Evolutionary conservation across 2,113 vertebrate genomes (phyloP), one percentile per base, ranked within the genome.

Genomic region (Xiphorhynchus elegans): DNA sequence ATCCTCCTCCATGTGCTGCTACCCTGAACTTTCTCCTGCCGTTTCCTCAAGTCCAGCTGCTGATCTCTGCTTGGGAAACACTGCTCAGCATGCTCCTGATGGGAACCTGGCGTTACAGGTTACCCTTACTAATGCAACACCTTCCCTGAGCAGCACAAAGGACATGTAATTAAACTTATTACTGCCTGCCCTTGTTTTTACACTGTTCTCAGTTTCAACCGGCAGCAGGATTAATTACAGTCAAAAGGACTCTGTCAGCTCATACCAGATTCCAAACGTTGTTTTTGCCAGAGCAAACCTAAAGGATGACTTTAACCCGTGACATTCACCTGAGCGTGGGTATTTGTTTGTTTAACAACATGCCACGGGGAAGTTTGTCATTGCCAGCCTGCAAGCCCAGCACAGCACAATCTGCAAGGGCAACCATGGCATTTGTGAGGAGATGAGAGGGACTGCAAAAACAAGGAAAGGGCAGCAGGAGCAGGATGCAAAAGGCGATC

Each of bases 101-200:
- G 75, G 39, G 58, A 84, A 90, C 24, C 67, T 17, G 74, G 37
- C 1, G 35, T 66, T 79, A 80, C 47, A 52, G 16, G 28, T 35
- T n/a, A 37, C 80, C 80, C 76, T 84, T 18, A 0, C 73, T 52
- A 84, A 95, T 0, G 66, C 78, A 92, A 89, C 95, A 84, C 91
- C 92, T 76, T 29, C 2, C 5, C 77, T 11, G 42, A 90, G 89
- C 77, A 91, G 75, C 84, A 63, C 73, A 78, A 92, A 81, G 79
- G 91, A 90, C 68, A 2, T 90, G 87, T 94, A 97, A 97, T 97
- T 96, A 95, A 92, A 96, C 53, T 87, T 64, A 96, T 72, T 88
- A 95, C 79, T 23, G 46, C 78, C 91, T 90, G 93, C 93, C 91
- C 95, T 95, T 90, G 79, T 96, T 95, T 92, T 94, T 0, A 78